Evolutionary conservation across 2,113 vertebrate genomes (phyloP).

Genomic region (Phainopepla nitens): DNA sequence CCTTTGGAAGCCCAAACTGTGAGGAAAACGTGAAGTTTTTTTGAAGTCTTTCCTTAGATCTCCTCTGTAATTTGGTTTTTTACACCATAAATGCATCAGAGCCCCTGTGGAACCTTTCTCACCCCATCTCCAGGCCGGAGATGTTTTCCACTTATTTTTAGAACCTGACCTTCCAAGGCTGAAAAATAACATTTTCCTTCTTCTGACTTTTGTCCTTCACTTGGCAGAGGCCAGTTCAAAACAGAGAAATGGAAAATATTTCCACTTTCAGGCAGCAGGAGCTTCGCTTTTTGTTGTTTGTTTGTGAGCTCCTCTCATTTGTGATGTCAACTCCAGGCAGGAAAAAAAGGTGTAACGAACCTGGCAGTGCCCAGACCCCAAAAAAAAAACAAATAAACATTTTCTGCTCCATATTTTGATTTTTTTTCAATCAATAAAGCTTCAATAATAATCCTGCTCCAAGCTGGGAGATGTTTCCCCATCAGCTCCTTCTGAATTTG

Average conservation of each 20-base stretch:
- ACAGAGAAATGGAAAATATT: slow-evolving; percentile 54
- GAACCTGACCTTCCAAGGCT: slow-evolving; percentile 38
- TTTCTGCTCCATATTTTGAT: neutral
- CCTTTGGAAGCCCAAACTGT: neutral
- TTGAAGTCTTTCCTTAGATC: neutral
- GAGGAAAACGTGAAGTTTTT: neutral
- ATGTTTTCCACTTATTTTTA: slow-evolving; percentile 58
- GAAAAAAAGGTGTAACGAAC: neutral
- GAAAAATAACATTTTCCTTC: slow-evolving; percentile 59
- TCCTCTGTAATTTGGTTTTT: neutral
- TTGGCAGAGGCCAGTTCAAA: slow-evolving; percentile 31
- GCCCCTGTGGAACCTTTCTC: neutral
- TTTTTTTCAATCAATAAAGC: neutral
- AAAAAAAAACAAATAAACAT: neutral
- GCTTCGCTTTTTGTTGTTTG: neutral
- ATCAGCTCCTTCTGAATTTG: neutral
- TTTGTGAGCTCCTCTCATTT: slow-evolving; percentile 9
- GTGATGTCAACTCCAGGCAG: neutral
- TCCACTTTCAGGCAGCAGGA: neutral
- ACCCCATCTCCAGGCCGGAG: neutral
- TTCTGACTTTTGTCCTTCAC: slow-evolving; percentile 49
- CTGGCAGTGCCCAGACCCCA: neutral
- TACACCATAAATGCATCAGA: neutral
- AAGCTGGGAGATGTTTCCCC: neutral
- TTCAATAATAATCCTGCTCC: neutral